Conservation (phyloP, 2,797 vertebrate genomes). For the Danio aesculapii region DNA sequence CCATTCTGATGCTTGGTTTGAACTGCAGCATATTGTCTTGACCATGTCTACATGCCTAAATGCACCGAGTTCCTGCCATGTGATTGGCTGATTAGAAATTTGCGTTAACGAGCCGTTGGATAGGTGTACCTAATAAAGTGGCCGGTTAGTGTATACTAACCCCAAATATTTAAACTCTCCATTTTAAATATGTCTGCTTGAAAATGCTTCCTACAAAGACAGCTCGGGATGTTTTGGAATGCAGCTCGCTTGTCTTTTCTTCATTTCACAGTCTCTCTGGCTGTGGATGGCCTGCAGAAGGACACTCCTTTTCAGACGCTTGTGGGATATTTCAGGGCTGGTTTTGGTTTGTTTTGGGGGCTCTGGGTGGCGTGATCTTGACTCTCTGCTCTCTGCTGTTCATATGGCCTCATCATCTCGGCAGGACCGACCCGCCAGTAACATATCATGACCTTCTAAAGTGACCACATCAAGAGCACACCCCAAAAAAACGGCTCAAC, state of each 20-base stretch:
- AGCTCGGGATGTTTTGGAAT: not conserved
- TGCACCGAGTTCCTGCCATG: no score
- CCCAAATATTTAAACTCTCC: no score
- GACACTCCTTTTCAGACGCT: conserved; percentile 49
- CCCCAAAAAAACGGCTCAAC: conserved; percentile 57
- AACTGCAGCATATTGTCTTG: no score
- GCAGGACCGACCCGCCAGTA: conserved; percentile 69
- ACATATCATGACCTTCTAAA: conserved; percentile 79
- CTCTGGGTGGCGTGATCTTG: conserved; percentile 71
- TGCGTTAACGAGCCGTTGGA: no score
- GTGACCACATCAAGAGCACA: conserved; percentile 81
- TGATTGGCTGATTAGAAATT: no score
- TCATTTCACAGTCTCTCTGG: conserved; percentile 27
- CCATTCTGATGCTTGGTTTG: no score
- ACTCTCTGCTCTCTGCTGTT: conserved; percentile 49
- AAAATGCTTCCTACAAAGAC: not conserved
- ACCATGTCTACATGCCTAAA: no score
- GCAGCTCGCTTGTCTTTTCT: conserved; percentile 14
- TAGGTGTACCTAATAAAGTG: no score
- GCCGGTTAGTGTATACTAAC: no score
- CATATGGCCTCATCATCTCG: conserved; percentile 69
- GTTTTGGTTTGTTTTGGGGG: conserved; percentile 70
- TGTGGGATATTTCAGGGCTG: conserved; percentile 49
- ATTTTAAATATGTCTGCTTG: not conserved
- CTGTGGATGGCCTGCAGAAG: conserved; percentile 2